phyloP scores from a whole-genome alignment of 2,797 vertebrate species.

The Syngnathus rostellatus region DNA sequence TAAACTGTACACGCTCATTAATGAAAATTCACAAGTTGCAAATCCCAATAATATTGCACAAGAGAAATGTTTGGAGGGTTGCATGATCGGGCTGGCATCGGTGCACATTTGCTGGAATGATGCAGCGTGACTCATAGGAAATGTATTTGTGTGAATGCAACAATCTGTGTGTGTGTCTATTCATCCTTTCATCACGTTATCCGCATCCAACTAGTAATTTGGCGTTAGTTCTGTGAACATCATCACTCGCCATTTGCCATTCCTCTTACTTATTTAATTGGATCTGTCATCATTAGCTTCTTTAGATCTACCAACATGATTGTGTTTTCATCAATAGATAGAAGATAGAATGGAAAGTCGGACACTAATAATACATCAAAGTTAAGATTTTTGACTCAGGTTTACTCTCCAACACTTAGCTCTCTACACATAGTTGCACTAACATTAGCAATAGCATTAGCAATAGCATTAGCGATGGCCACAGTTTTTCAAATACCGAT shows the following conservation, averaged over 20 bases:
- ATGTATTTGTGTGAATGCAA: conserved; percentile 4
- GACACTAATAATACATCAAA: too few relatives aligned
- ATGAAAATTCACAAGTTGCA: conserved; percentile 28
- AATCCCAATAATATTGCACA: conserved; percentile 26
- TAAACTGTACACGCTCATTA: conserved; percentile 50
- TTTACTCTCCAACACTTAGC: too few relatives aligned
- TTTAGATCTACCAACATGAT: background rate
- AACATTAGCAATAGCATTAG: too few relatives aligned
- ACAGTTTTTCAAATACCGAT: too few relatives aligned
- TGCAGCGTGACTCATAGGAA: conserved; percentile 40
- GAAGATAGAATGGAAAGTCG: too few relatives aligned
- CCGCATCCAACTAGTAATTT: conserved; percentile 18
- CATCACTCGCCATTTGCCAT: conserved; percentile 15
- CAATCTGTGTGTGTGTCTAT: conserved; percentile 7
- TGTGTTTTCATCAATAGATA: too few relatives aligned
- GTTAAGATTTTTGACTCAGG: too few relatives aligned
- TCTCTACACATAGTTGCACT: too few relatives aligned
- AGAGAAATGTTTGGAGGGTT: conserved; percentile 23
- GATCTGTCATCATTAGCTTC: background rate
- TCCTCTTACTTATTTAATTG: background rate
- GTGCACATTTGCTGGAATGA: conserved; percentile 13
- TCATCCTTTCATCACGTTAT: conserved; percentile 24
- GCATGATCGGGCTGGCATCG: conserved; percentile 8
- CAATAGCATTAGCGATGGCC: too few relatives aligned
- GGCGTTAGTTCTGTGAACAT: conserved; percentile 20